Evolutionary conservation across 2,888 invertebrate species (phyloP), one percentile per base, ranked within the genome.

Genomic region (Andrena dorsata): DNA sequence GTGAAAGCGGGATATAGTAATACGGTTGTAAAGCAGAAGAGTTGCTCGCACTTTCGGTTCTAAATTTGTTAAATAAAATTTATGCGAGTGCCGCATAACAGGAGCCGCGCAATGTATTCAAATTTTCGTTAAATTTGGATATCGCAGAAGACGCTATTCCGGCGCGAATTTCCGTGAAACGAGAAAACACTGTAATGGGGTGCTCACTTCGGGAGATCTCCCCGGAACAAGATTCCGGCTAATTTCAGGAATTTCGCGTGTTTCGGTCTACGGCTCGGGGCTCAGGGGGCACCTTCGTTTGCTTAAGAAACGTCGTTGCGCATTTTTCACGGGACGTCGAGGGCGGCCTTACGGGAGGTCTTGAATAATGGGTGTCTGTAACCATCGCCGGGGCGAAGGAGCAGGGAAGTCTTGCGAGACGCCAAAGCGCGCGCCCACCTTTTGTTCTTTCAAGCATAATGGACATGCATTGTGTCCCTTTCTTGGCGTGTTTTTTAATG

Each of bases 361-460:
- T 80, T 81, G 82, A 82, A 82, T 82, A 82, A 82, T 82, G 70
- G 75, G 76, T 56, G 68, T 74, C 69, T 51, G 68, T 51, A 69
- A 30, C 28, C 47, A 49, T 78, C 73, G 56, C 28, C 56, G 41
- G 20, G 20, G 61, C 32, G 53, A 83, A 66, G 47, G 58, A 69
- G 60, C 63, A 10, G 41, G 69, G 53, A 32, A 64, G 51, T 71
- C 56, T 63, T 72, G 69, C 73, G 61, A 74, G 70, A 60, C 65
- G 66, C 65, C 73, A 72, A 73, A 82, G 82, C 60, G 53, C 20
- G 61, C 20, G 61, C 47, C 65, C 47, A 2, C 60, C 70, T 77
- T 83, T 83, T 83, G 78, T 83, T 83, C 83, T 83, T 77, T 77
- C 69, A 30, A 77, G 77, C 73, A 73, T 83, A 83, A 83, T 83